These are phyloP conservation scores for Cryptomyrus ogoouensis DNA, from an alignment of 2,113 vertebrate genomes.

Conservation along the genomic window DNA sequence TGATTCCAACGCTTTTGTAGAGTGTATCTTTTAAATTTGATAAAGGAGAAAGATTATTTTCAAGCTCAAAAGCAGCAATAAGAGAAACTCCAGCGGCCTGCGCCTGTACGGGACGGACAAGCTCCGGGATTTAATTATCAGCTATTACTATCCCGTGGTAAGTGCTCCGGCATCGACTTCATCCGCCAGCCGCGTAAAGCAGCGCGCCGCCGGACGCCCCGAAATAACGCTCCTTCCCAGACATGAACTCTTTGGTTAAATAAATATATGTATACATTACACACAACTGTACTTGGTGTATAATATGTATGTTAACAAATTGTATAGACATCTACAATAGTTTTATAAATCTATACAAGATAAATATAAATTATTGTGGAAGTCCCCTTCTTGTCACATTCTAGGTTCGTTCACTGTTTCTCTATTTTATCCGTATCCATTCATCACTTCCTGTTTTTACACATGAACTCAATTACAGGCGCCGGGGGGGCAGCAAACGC, in stretches of 20 bases:
- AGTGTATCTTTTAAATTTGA: not conserved
- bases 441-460: constrained; percentile 61
- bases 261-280: not conserved
- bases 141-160: not conserved
- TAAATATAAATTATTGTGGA: not conserved
- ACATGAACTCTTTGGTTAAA: not conserved
- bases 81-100: not conserved
- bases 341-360: not conserved
- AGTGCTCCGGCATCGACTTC: not conserved
- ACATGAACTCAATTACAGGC: constrained; percentile 71
- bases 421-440: constrained; percentile 46
- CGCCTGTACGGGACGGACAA: not conserved
- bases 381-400: constrained; percentile 29
- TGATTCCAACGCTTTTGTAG: not conserved
- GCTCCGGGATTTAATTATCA: not conserved
- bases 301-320: not conserved
- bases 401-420: constrained; percentile 52
- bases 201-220: not conserved
- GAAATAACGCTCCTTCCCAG: not conserved
- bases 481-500: constrained; percentile 24
- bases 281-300: not conserved
- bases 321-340: not conserved
- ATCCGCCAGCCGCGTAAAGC: not conserved
- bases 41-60: not conserved
- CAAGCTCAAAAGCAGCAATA: not conserved